phyloP scores from a whole-genome alignment of 2,888 invertebrate genomes.

The Dicyrtomina minuta region DNA sequence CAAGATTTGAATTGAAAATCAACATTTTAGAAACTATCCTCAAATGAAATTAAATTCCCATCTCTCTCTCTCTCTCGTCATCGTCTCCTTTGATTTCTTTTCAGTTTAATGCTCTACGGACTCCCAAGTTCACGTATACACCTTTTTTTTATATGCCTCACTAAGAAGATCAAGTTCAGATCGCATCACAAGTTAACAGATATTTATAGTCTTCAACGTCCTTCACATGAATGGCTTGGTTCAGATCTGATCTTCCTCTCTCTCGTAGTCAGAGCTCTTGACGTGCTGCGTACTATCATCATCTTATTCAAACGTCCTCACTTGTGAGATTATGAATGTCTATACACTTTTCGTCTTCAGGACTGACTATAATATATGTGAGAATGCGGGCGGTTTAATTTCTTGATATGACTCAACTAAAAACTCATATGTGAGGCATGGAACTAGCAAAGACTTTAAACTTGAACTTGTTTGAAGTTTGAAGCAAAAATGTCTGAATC shows the following conservation, averaged over 20 bases:
- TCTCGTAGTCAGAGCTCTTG: too few species aligned
- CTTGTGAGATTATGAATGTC: too few species aligned
- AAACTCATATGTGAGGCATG: constrained; percentile 5
- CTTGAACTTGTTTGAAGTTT: constrained; percentile 33
- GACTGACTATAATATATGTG: too few species aligned
- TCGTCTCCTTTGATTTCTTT: neutral
- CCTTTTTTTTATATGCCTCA: neutral
- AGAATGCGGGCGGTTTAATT: too few species aligned
- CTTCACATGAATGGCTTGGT: constrained; percentile 29
- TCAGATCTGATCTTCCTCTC: neutral
- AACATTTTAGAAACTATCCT: neutral
- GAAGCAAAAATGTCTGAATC: neutral
- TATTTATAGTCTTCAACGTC: constrained; percentile 29
- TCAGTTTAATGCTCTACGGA: neutral
- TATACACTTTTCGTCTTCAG: too few species aligned
- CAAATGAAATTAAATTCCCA: neutral
- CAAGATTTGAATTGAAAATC: too few species aligned
- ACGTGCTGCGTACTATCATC: too few species aligned
- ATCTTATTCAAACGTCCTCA: too few species aligned
- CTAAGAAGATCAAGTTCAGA: neutral
- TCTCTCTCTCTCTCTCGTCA: too few species aligned
- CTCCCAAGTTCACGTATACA: neutral
- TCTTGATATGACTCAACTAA: neutral
- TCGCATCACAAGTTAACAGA: constrained; percentile 23
- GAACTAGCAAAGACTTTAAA: constrained; percentile 28